Evolutionary conservation across 2,797 vertebrate genomes (phyloP).

Genomic region (Syncerus caffer): DNA sequence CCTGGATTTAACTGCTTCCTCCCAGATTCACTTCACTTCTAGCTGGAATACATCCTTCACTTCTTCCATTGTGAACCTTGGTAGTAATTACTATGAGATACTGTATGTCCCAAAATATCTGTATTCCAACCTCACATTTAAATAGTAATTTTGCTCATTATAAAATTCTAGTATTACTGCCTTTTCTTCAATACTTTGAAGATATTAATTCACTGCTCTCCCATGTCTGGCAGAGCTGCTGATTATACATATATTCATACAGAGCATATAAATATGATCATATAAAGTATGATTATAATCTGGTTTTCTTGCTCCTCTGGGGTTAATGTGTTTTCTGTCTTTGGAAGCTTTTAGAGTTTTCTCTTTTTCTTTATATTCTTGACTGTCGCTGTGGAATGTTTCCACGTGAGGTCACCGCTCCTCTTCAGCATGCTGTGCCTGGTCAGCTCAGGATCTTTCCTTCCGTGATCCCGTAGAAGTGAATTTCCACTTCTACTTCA

Average conservation of each 20-base stretch:
- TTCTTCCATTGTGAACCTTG: background rate
- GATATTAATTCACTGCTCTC: background rate
- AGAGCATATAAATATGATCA: background rate
- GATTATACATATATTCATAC: background rate
- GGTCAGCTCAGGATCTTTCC: background rate
- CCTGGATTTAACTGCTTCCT: background rate
- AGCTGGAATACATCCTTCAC: background rate
- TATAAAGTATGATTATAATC: slow-evolving; percentile 3
- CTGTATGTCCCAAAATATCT: background rate
- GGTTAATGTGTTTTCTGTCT: slow-evolving; percentile 12
- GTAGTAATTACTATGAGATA: background rate
- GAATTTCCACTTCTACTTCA: background rate
- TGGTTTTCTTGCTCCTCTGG: background rate
- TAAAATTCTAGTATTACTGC: background rate
- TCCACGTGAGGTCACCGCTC: background rate
- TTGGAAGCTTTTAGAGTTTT: background rate
- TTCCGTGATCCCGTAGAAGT: background rate
- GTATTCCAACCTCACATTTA: background rate
- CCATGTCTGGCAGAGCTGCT: background rate
- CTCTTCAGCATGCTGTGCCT: background rate
- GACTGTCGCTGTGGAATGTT: background rate
- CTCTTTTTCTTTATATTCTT: slow-evolving; percentile 4
- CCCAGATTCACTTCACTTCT: background rate
- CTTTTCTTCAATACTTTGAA: background rate
- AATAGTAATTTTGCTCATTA: background rate